Evolutionary conservation across 1,140 invertebrate genomes (phyloP), one percentile per base, ranked within the genome.

Genomic region (Radopholus similis): DNA sequence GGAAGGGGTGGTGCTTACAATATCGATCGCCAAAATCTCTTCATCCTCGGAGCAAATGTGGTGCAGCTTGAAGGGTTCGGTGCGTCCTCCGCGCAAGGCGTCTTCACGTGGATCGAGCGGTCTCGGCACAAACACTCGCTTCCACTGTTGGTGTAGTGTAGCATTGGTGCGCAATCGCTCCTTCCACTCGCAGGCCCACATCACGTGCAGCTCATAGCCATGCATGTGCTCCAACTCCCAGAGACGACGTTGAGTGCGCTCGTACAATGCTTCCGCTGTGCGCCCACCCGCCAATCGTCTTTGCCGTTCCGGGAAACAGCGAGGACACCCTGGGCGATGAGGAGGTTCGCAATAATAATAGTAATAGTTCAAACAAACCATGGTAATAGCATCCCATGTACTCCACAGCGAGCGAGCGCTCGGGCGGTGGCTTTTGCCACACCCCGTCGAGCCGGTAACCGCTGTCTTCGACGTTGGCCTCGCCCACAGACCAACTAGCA

Each of bases 361-460:
- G 15, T 1, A 63, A n/a, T n/a, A n/a, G n/a, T n/a, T n/a, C n/a
- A n/a, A n/a, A n/a, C n/a, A n/a, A n/a, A n/a, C 47, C 55, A 15
- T 64, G 58, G 35, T 60, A 42, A n/a, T 47, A 59, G 28, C 57
- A 64, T 4, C 62, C 62, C 0, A 64, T n/a, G n/a, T 34, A 64
- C 15, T 64, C 62, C 9, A 64, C 55, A 5, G 55, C 62, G 2
- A 64, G 8, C 2, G 62, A 47, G 3, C 62, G 0, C 53, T 32
- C 42, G 11, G 62, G 47, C 1, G 18, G 62, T 0, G 38, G 6
- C 1, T 47, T 28, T 0, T 4, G 13, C 47, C 62, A 62, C 9
- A 64, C 18, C 0, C 62, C 47, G 26, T 62, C 62, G 2, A 53
- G 4, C 0, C 62, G 47, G 15, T 64, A 56, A 18, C 47, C 47